These are phyloP conservation scores for Panopea generosa DNA, from an alignment of 2,888 invertebrate species.

Conservation along the genomic window DNA sequence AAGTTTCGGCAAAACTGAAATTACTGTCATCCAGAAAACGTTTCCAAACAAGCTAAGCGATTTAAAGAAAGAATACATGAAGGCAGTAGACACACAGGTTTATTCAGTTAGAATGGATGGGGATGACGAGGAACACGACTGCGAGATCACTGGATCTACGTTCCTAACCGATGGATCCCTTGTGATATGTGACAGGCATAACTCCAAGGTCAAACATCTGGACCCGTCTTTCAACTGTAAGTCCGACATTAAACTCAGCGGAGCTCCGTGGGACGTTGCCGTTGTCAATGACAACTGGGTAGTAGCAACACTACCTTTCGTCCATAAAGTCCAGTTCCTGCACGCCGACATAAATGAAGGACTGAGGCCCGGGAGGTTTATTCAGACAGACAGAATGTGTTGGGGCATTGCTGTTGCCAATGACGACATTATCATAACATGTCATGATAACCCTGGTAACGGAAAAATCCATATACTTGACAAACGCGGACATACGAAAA, in stretches of 20 bases:
- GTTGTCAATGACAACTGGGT: slow-evolving; percentile 47
- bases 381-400: slow-evolving; percentile 56
- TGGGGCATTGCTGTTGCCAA: slow-evolving; percentile 48
- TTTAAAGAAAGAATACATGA: slow-evolving; percentile 42
- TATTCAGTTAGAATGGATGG: slow-evolving; percentile 49
- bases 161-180: slow-evolving; percentile 46
- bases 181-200: slow-evolving; percentile 52
- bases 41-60: slow-evolving; percentile 36
- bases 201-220: slow-evolving; percentile 45
- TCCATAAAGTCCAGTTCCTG: slow-evolving; percentile 49
- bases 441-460: slow-evolving; percentile 55
- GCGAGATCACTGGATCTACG: slow-evolving; percentile 53
- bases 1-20: slow-evolving; percentile 28
- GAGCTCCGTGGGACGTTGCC: slow-evolving; percentile 50
- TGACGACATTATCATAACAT: slow-evolving; percentile 38
- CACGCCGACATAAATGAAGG: slow-evolving; percentile 43
- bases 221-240: slow-evolving; percentile 36
- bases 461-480: slow-evolving; percentile 47
- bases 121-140: slow-evolving; percentile 52
- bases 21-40: slow-evolving; percentile 40
- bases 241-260: slow-evolving; percentile 25
- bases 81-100: slow-evolving; percentile 48
- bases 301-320: slow-evolving; percentile 35
- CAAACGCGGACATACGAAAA: slow-evolving; percentile 53
- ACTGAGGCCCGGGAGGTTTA: slow-evolving; percentile 36